Conservation (phyloP, 2,797 vertebrate species). For the Pipistrellus pipistrellus region DNA sequence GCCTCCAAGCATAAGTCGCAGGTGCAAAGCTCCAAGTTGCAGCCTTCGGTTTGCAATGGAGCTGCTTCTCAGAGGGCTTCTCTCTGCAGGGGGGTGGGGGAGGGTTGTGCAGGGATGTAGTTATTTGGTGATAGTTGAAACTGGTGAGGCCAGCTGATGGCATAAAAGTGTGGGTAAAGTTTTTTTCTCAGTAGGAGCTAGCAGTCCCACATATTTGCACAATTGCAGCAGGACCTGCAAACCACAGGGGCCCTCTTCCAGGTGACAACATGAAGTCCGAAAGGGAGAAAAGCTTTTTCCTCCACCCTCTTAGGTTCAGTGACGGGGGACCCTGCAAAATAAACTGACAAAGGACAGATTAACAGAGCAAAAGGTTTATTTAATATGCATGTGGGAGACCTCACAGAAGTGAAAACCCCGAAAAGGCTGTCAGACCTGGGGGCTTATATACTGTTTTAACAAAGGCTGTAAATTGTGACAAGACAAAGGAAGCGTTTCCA, state of each 20-base stretch:
- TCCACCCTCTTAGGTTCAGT: not conserved
- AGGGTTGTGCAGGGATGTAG: not conserved
- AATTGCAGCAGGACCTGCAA: not conserved
- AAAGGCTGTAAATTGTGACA: not conserved
- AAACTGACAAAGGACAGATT: not conserved
- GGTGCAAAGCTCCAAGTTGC: not conserved
- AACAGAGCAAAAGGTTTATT: not conserved
- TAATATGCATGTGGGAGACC: not conserved
- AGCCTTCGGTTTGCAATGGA: not conserved
- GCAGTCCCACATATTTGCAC: not conserved
- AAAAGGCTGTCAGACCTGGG: not conserved
- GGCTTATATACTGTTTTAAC: not conserved
- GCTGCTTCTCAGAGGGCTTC: not conserved
- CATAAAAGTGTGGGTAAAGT: not conserved
- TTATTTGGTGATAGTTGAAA: not conserved
- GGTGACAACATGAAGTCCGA: not conserved
- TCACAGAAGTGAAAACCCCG: conserved; percentile 44
- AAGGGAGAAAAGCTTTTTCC: not conserved
- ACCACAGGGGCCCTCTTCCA: not conserved
- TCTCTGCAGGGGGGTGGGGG: not conserved
- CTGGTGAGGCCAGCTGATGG: not conserved
- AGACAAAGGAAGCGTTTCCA: not conserved
- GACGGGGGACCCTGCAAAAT: not conserved
- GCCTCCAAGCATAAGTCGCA: not conserved
- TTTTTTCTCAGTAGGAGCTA: not conserved